A percentile compares a stretch with the other conserved stretches of the same genome.
Conservation (phyloP, 2,797 vertebrate genomes). For the Bovichtus variegatus region DNA sequence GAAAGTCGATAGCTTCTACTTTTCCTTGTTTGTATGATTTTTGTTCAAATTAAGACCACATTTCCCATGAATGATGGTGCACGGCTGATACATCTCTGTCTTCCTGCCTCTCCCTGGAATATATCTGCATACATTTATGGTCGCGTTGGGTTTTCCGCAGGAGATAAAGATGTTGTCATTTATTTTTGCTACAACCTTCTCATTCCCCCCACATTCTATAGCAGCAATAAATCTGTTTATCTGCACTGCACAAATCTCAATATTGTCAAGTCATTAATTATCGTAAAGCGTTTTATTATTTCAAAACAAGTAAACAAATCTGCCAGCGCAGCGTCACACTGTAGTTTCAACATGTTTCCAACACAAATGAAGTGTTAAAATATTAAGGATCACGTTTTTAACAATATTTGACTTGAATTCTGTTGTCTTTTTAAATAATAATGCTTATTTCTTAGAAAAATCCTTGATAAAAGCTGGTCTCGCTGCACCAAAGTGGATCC, state of each 20-base stretch:
- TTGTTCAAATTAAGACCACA: neutral
- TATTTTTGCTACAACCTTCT: conserved; percentile 7
- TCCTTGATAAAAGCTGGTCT: neutral
- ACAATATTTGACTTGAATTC: neutral
- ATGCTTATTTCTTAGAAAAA: fast-evolving
- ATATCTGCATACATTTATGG: neutral
- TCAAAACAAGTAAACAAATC: conserved; percentile 1
- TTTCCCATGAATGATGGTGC: neutral
- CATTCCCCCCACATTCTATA: neutral
- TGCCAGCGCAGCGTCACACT: neutral
- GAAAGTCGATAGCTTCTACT: neutral
- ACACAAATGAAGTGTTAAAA: neutral
- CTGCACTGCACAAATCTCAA: neutral
- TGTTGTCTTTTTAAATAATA: neutral
- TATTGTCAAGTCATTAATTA: conserved; percentile 8
- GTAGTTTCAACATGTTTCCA: neutral
- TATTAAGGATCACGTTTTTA: no score
- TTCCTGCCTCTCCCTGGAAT: neutral
- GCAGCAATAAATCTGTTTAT: conserved; percentile 1
- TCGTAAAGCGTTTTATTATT: neutral
- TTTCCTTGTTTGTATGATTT: neutral
- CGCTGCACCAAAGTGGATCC: neutral
- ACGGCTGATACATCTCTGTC: neutral
- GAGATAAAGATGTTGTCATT: conserved; percentile 5
- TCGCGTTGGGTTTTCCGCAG: conserved; percentile 3